Evolutionary conservation across 2,113 vertebrate genomes (phyloP).

Genomic region (Cathartes aura): DNA sequence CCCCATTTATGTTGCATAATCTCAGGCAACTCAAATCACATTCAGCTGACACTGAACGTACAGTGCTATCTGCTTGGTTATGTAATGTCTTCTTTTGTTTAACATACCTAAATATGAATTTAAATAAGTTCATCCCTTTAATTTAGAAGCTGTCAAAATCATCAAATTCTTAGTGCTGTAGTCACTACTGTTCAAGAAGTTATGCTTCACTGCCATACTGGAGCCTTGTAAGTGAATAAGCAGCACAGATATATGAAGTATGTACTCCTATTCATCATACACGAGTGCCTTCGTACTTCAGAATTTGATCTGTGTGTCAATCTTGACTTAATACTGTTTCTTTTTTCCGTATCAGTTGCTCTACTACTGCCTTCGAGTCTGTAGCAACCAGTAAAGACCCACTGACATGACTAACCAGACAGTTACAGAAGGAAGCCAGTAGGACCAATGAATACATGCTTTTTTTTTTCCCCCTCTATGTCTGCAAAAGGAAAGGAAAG

Average conservation of each 20-base stretch:
- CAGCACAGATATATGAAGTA: not conserved
- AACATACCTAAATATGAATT: constrained; percentile 56
- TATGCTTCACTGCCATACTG: not conserved
- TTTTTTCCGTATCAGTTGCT: not conserved
- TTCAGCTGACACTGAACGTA: constrained; percentile 61
- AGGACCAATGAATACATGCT: not conserved
- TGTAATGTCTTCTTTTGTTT: constrained; percentile 68
- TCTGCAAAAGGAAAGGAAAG: not conserved
- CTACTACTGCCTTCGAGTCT: not conserved
- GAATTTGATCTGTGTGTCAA: not conserved
- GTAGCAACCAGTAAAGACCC: not conserved
- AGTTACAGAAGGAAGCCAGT: not conserved
- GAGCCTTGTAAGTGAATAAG: constrained; percentile 18
- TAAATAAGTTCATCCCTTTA: constrained; percentile 47
- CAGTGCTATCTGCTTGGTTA: constrained; percentile 59
- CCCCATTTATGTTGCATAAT: constrained; percentile 38
- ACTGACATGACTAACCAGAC: not conserved
- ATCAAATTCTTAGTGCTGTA: not conserved
- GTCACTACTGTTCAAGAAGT: constrained; percentile 12
- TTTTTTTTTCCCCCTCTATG: not conserved
- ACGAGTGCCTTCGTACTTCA: not conserved
- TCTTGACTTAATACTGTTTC: not conserved
- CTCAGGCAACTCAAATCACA: constrained; percentile 39
- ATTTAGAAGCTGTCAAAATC: constrained; percentile 60
- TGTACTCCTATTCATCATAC: not conserved